These are phyloP conservation scores for Bradypus variegatus DNA, from an alignment of 2,797 vertebrate genomes.

Conservation along the genomic window DNA sequence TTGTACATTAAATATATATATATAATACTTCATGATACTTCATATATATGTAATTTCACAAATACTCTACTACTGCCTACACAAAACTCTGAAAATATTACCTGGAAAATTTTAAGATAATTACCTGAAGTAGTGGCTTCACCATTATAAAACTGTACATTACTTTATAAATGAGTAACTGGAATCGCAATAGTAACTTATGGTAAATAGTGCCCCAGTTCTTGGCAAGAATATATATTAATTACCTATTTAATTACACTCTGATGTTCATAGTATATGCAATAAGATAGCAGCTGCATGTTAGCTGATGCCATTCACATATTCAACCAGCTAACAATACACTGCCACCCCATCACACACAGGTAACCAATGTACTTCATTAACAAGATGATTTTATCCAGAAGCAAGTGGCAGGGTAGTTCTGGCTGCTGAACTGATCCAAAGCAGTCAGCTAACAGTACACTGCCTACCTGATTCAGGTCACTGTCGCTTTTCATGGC, in stretches of 20 bases:
- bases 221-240: not conserved
- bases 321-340: conserved; percentile 88
- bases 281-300: conserved; percentile 80
- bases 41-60: not conserved
- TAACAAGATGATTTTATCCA: not conserved
- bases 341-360: conserved; percentile 85
- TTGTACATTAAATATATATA: not conserved
- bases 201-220: not conserved
- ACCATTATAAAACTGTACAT: not conserved
- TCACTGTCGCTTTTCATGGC: not conserved
- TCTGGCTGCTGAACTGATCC: conserved; percentile 59
- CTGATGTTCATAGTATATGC: conserved; percentile 57
- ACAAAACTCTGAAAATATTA: not conserved
- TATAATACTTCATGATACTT: no score
- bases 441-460: conserved; percentile 71
- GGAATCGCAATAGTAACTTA: not conserved
- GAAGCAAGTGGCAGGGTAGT: conserved; percentile 68
- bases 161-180: not conserved
- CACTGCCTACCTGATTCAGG: conserved; percentile 74
- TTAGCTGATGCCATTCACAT: conserved; percentile 77
- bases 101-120: not conserved
- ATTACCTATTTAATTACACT: not conserved
- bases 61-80: not conserved
- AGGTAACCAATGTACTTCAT: not conserved
- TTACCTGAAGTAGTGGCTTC: not conserved